Conservation (phyloP, 2,113 vertebrate genomes). For the Poeciliopsis occidentalis region DNA sequence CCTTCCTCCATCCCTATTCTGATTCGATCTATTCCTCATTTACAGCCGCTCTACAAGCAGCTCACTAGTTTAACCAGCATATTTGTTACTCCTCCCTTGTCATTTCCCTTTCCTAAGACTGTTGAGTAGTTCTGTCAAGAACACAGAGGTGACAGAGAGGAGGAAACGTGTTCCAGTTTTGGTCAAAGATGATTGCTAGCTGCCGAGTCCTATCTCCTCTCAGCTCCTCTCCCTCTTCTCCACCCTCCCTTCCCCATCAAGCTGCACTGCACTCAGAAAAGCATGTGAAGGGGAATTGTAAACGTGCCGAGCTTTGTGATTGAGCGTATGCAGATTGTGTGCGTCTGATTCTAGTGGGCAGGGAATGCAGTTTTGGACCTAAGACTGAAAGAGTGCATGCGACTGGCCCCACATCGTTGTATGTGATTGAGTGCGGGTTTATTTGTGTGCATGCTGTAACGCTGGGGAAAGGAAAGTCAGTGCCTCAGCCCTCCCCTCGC, state of each 20-base stretch:
- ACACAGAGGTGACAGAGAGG: slow-evolving; percentile 26
- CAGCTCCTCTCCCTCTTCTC: slow-evolving; percentile 59
- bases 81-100: slow-evolving; percentile 16
- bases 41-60: background rate
- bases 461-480: slow-evolving; percentile 71
- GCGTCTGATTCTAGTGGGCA: slow-evolving; percentile 29
- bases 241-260: slow-evolving; percentile 45
- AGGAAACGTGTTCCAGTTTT: slow-evolving; percentile 83
- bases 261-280: slow-evolving; percentile 73
- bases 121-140: slow-evolving; percentile 52
- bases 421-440: slow-evolving; percentile 39
- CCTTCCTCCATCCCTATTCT: slow-evolving; percentile 6
- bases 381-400: slow-evolving; percentile 37
- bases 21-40: slow-evolving; percentile 14
- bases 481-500: slow-evolving; percentile 49
- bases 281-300: slow-evolving; percentile 77
- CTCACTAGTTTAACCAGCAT: slow-evolving; percentile 9
- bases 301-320: slow-evolving; percentile 61
- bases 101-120: slow-evolving; percentile 33
- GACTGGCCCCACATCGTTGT: slow-evolving; percentile 23
- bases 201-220: slow-evolving; percentile 69
- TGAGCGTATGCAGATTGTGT: slow-evolving; percentile 42
- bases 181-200: slow-evolving; percentile 71
- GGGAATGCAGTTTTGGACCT: slow-evolving; percentile 40
- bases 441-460: slow-evolving; percentile 57